Base-by-base conservation (phyloP, 2,113 vertebrate species). In the Tychaedon coryphoeus region DNA sequence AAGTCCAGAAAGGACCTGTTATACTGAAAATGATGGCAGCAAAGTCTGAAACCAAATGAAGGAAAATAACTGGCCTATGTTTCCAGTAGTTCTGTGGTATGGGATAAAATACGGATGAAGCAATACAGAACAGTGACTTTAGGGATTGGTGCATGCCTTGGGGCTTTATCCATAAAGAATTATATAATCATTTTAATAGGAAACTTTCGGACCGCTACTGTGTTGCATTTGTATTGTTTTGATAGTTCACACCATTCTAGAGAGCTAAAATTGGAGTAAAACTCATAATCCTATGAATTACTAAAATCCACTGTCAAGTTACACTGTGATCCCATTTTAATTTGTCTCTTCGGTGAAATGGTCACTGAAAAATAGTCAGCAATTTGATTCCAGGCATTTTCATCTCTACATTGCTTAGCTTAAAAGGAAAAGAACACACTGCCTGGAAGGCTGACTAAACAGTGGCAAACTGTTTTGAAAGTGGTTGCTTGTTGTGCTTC, bases 121-220 rank as follows among this genome's bases (percentile, higher is more conserved):
- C 9, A 45, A 34, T 33, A 43, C 2, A 28, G 33, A 83, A 8
- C 15, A 53, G 10, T 57, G 34, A 29, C 23, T 70, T 73, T n/a
- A 33, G 50, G 48, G 71, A 57, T 14, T 66, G 23, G 3, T 0
- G 0, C 23, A 25, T 88, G 9, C 34, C 42, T 80, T 1, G 0
- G 66, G 77, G 33, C n/a, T 91, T 73, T 71, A 23, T 74, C 34
- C 7, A 6, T 73, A 48, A 67, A 26, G 53, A 71, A 47, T 72
- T 6, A 38, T 60, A 66, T 9, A 40, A 58, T 36, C 28, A 22
- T 58, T 74, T 16, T 67, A 64, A 64, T 5, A 51, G 12, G n/a
- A 78, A 78, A 56, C 24, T 61, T 85, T 64, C 2, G 13, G 40
- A 83, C 12, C 10, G 14, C 62, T 76, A 2, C 3, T 65, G 24